Evolutionary conservation across 2,113 vertebrate species (phyloP), one percentile per base, ranked within the genome.

Genomic region (Stomatorhinus ivindoensis): DNA sequence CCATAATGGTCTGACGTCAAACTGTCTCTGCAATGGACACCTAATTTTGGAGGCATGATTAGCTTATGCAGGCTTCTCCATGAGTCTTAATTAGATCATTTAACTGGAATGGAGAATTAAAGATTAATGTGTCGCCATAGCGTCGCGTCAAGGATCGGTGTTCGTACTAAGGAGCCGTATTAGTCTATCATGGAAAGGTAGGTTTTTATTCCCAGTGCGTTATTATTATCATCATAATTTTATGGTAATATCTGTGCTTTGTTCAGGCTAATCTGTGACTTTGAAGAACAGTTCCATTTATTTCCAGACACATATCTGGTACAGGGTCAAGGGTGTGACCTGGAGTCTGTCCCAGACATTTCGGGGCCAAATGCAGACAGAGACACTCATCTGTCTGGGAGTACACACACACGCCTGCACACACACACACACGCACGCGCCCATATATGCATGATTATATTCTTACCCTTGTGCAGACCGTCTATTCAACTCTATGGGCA

Each of bases 41-140:
- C 42, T 86, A 13, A 86, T 50, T 48, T 86, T 86, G 83, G 83
- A 50, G 21, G 21, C 83, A 47, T 86, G 4, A 47, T 80, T 80
- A 80, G 42, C 73, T 6, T 80, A 35, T 19, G 35, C 73, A 19
- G 73, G 5, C 35, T 80, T 80, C 31, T 17, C 35, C 13, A 42
- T 80, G 73, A 80, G 73, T 42, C 73, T 80, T 80, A 80, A 80
- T 80, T 80, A 80, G 35, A 80, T 80, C 73, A 80, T 80, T 42
- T 80, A 39, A 39, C 31, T 42, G 31, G 73, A 80, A 80, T 42
- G 31, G 31, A 19, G 35, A 80, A 80, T 80, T 39, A 80, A 80
- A 39, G 15, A 80, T 80, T 80, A 35, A 80, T 39, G 13, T 42
- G 35, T 80, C 15, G 35, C 35, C 13, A 42, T 7, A 17, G 73